Percentiles rank a stretch among this genome's conserved stretches.
These are phyloP conservation scores for Meleagris gallopavo DNA, from an alignment of 2,113 vertebrate species.

Conservation along the genomic window DNA sequence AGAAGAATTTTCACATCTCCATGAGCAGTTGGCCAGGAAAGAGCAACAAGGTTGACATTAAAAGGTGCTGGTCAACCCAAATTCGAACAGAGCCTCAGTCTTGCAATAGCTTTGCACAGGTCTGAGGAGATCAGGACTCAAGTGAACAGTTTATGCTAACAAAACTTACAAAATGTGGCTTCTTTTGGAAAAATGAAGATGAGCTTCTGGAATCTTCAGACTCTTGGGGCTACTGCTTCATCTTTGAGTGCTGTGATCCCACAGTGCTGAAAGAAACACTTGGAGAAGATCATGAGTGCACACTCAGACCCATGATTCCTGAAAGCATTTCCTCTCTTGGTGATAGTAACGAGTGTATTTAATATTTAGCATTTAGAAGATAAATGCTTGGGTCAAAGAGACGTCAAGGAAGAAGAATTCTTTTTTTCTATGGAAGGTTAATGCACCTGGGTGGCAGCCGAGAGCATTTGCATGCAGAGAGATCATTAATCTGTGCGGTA, in stretches of 20 bases:
- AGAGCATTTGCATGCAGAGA: constrained; percentile 65
- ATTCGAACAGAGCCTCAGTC: background rate
- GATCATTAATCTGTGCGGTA: constrained; percentile 77
- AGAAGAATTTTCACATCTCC: background rate
- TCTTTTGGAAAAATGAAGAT: background rate
- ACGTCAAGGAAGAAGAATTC: constrained; percentile 3
- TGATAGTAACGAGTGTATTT: background rate
- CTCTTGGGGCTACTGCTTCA: too few relatives aligned
- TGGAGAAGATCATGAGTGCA: background rate
- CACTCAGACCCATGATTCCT: background rate
- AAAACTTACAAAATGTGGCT: background rate
- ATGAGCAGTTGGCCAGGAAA: background rate
- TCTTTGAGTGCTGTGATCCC: background rate
- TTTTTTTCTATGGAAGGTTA: constrained; percentile 74
- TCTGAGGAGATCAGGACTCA: rapidly evolving
- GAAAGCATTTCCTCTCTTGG: background rate
- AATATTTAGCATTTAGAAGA: constrained; percentile 14
- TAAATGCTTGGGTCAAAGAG: constrained; percentile 55
- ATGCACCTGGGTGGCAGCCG: constrained; percentile 68
- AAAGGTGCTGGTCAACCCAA: background rate
- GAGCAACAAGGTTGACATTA: background rate
- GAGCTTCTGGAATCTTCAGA: background rate
- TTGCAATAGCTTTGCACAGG: background rate
- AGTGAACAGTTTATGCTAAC: background rate
- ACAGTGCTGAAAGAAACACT: background rate